A percentile compares a stretch with the other conserved stretches of the same genome.
phyloP scores from a whole-genome alignment of 2,797 vertebrate genomes.

The Etheostoma nigrum region DNA sequence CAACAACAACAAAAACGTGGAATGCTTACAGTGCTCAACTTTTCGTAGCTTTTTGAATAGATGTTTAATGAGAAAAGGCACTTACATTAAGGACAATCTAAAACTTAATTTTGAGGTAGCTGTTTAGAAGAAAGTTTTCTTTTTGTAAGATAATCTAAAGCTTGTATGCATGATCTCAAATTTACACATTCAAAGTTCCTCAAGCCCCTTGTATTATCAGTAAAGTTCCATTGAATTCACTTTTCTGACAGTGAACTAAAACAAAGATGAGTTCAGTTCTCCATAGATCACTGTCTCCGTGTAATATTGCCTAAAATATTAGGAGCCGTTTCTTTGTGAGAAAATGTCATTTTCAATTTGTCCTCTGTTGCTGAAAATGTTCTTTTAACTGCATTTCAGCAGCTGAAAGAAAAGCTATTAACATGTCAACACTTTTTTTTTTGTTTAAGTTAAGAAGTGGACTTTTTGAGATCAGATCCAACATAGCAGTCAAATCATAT shows the following conservation, averaged over 20 bases:
- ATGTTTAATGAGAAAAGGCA: too few species aligned
- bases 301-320: conserved; percentile 26
- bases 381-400: conserved; percentile 2
- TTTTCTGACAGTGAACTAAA: conserved; percentile 2
- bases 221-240: background rate
- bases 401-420: conserved; percentile 6
- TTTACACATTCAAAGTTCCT: background rate
- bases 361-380: conserved; percentile 14
- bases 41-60: too few species aligned
- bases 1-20: too few species aligned
- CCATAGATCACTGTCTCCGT: conserved; percentile 26
- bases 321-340: conserved; percentile 11
- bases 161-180: background rate
- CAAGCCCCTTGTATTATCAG: background rate
- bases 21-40: too few species aligned
- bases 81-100: too few species aligned
- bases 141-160: background rate
- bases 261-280: conserved; percentile 1
- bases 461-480: background rate
- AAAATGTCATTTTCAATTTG: conserved; percentile 26
- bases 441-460: too few species aligned
- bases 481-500: conserved; percentile 11
- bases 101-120: background rate
- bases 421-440: background rate
- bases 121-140: background rate